Evolutionary conservation across 2,888 invertebrate genomes (phyloP).

Genomic region (Metellina segmentata): DNA sequence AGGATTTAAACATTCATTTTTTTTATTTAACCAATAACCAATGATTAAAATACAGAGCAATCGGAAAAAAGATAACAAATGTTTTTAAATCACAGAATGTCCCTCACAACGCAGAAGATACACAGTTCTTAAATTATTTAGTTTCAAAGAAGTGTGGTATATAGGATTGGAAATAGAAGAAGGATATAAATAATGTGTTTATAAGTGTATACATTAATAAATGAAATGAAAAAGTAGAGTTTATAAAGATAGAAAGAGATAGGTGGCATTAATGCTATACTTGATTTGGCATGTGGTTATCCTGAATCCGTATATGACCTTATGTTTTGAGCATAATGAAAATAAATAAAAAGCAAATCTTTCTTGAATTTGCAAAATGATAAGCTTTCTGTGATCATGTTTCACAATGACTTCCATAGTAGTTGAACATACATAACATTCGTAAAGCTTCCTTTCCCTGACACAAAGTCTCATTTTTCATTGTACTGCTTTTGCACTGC

Average conservation of each 20-base stretch:
- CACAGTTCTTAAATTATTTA: background rate
- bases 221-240: background rate
- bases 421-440: background rate
- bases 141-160: background rate
- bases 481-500: background rate
- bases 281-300: constrained; percentile 28
- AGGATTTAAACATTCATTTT: background rate
- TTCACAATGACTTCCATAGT: background rate
- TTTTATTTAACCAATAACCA: constrained; percentile 52
- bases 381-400: background rate
- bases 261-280: background rate
- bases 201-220: background rate
- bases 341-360: constrained; percentile 45
- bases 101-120: background rate
- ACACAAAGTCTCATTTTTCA: background rate
- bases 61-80: background rate
- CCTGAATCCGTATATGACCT: background rate
- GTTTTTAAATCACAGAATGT: constrained; percentile 14
- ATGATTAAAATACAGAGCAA: background rate
- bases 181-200: background rate
- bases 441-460: too few relatives aligned
- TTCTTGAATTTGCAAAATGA: constrained; percentile 1
- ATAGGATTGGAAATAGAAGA: background rate
- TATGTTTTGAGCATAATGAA: constrained; percentile 1
- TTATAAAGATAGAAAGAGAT: background rate